These are phyloP conservation scores for Mimas tiliae DNA, from an alignment of 2,888 invertebrate genomes.

Conservation along the genomic window DNA sequence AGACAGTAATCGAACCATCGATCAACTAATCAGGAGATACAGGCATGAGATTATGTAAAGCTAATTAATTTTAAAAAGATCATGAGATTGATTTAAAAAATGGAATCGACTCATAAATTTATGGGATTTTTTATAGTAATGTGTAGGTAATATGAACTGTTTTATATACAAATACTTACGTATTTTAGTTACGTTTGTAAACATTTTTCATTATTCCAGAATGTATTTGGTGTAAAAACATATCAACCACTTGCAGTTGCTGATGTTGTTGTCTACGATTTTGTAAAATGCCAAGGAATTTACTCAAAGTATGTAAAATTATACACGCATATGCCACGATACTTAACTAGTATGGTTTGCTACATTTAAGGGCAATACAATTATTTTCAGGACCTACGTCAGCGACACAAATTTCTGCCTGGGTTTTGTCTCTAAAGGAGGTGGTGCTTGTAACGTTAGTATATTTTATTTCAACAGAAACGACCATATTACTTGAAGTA, in stretches of 20 bases:
- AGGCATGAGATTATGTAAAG: no score
- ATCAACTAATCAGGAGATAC: no score
- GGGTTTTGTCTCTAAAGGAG: slow-evolving; percentile 42
- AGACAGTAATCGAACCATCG: no score
- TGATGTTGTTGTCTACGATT: slow-evolving; percentile 42
- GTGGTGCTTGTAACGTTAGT: slow-evolving; percentile 57
- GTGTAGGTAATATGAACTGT: no score
- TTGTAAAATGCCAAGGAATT: slow-evolving; percentile 44
- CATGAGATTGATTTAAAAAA: no score
- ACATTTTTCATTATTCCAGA: background rate
- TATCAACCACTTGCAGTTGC: slow-evolving; percentile 37
- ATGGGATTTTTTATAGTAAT: no score
- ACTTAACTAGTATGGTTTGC: no score
- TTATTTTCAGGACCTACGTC: slow-evolving; percentile 49
- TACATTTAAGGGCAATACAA: background rate
- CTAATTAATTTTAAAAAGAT: no score
- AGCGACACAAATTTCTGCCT: slow-evolving; percentile 53
- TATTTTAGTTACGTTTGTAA: no score
- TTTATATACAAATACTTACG: no score
- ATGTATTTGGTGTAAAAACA: slow-evolving; percentile 6
- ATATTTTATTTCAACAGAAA: background rate
- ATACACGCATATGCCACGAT: background rate
- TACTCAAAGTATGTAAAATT: slow-evolving; percentile 48
- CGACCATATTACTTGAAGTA: no score
- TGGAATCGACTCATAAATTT: no score